Evolutionary conservation across 2,888 invertebrate species (phyloP).

Genomic region (Troglohyphantes excavatus): DNA sequence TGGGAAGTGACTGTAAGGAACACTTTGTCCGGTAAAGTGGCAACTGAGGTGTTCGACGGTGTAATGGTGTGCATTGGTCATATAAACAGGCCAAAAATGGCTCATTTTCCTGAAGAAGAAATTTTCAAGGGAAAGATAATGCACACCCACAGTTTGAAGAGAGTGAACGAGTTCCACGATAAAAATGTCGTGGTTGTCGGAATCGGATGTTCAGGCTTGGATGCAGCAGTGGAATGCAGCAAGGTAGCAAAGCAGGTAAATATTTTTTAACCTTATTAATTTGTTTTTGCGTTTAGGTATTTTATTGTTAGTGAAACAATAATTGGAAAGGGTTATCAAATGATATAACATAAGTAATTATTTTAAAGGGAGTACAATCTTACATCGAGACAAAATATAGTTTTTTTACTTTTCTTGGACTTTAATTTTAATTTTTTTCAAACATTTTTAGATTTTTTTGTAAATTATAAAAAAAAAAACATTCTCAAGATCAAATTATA

Average conservation of each 20-base stretch:
- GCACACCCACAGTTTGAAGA: conserved; percentile 80
- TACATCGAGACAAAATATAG: too few relatives aligned
- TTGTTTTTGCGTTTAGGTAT: too few relatives aligned
- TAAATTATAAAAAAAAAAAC: too few relatives aligned
- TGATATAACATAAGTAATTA: too few relatives aligned
- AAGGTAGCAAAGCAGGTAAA: conserved; percentile 81
- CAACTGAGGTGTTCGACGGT: conserved; percentile 81
- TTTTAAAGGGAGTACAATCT: too few relatives aligned
- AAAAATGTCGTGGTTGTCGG: conserved; percentile 83
- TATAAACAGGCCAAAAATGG: conserved; percentile 83
- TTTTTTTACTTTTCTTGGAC: too few relatives aligned
- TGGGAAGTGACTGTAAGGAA: conserved; percentile 76
- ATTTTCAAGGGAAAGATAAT: conserved; percentile 81
- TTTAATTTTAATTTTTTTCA: too few relatives aligned
- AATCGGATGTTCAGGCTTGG: conserved; percentile 84
- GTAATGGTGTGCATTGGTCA: conserved; percentile 84
- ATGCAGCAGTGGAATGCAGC: conserved; percentile 82
- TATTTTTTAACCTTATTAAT: background rate
- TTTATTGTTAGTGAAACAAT: too few relatives aligned
- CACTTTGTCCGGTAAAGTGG: background rate
- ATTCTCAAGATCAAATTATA: too few relatives aligned
- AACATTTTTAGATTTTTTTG: too few relatives aligned
- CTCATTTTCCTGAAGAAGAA: conserved; percentile 82
- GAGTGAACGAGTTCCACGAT: conserved; percentile 79
- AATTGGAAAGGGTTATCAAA: too few relatives aligned